Evolutionary conservation across 2,888 invertebrate species (phyloP).

Genomic region (Drosophila mimetica): DNA sequence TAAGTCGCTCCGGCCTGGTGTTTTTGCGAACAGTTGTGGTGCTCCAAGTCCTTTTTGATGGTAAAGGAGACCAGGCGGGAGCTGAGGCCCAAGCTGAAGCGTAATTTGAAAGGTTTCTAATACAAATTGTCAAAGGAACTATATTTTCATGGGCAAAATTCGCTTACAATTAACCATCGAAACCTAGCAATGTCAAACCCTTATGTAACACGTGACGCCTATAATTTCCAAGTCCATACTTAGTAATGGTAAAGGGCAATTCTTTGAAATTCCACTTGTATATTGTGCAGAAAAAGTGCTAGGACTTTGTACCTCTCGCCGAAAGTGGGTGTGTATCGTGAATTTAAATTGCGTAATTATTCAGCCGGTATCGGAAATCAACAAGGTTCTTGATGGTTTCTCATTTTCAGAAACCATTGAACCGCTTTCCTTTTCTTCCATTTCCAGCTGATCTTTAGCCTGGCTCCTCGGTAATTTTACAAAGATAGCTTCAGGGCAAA

Average conservation of each 20-base stretch:
- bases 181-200: too few species aligned
- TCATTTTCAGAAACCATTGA: slow-evolving; percentile 48
- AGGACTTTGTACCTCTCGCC: neutral
- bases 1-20: too few species aligned
- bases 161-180: too few species aligned
- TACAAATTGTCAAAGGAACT: too few species aligned
- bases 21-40: too few species aligned
- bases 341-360: slow-evolving; percentile 52
- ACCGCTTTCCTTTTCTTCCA: slow-evolving; percentile 44
- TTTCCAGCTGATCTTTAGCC: slow-evolving; percentile 30
- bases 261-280: neutral
- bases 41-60: too few species aligned
- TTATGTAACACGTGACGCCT: neutral
- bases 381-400: slow-evolving; percentile 3
- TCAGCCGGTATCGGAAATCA: slow-evolving; percentile 7
- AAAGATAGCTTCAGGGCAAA: slow-evolving; percentile 25
- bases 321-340: slow-evolving; percentile 28
- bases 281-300: neutral
- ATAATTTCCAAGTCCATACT: slow-evolving; percentile 1
- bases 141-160: too few species aligned
- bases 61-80: too few species aligned
- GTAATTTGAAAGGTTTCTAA: too few species aligned
- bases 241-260: neutral
- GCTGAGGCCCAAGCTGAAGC: too few species aligned
- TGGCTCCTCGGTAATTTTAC: neutral